Base-by-base conservation (phyloP, 37 sponge, comb jelly and placozoan genomes). In the Hexactinellida sp. region DNA sequence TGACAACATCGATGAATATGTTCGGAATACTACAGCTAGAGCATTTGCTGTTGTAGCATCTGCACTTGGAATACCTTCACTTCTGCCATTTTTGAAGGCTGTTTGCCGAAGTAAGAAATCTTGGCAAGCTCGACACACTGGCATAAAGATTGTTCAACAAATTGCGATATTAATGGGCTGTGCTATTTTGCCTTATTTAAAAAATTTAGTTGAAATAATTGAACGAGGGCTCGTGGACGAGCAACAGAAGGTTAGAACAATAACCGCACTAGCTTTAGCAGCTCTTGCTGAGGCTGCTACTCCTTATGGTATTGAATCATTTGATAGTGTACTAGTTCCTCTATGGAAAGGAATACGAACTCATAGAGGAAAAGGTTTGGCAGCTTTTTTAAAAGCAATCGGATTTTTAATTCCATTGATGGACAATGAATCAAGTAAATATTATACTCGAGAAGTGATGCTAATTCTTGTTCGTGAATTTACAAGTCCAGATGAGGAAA, bases 1-100 rank as follows among this genome's bases (percentile, higher is more conserved):
- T 82, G 99, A 98, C 88, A 98, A 95, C 88, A 92, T 98, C 85
- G 99, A 98, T 55, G 99, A 98, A 54, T 98, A 95, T 54, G 99
- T 98, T 55, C 82, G 99, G 54, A 98, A 98, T 91, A 98, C 99
- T 9, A 98, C 99, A 37, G 99, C 96, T 5, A 94, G 99, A 54
- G 99, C 99, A 30, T 98, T 98, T 92, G 99, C 99, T 19, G 99
- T 98, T 30, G 99, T 98, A 24, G 95, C 99, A 10, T 95, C 96
- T n/a, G 99, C 99, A 0, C 91, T 98, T 24, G 99, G 99, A 36
- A 98, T 98, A 52, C 99, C 99, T 54, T 98, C 99, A 0, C 92
- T 98, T 37, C 90, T 98, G 19, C 99, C 99, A 38, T 98, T 98
- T 83, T 89, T 98, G 87, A 98, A 98, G 90, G 99, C 99, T 13